Conservation (phyloP, 2,888 invertebrate genomes). For the Clostera curtula region DNA sequence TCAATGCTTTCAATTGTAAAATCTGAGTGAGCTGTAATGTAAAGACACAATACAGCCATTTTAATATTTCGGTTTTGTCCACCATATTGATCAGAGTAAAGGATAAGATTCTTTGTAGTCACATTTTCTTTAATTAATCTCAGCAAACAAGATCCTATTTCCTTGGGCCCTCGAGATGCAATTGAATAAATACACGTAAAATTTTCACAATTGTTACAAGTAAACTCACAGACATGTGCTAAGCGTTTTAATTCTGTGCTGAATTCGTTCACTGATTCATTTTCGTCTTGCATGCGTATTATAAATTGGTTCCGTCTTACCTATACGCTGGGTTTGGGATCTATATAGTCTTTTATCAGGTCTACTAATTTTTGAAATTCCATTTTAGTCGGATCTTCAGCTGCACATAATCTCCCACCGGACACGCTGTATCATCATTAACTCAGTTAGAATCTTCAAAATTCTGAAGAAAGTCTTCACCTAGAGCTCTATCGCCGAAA, state of each 20-base stretch:
- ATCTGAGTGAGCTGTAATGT: conserved; percentile 1
- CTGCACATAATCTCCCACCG: too few relatives aligned
- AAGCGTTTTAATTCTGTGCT: too few relatives aligned
- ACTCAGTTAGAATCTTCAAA: conserved; percentile 1
- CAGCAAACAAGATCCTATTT: conserved; percentile 25
- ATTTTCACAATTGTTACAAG: too few relatives aligned
- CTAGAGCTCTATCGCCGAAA: conserved; percentile 3
- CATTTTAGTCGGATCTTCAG: too few relatives aligned
- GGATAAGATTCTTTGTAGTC: conserved; percentile 15
- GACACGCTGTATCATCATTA: conserved; percentile 2
- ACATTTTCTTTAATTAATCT: conserved; percentile 16
- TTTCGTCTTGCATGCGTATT: too few relatives aligned
- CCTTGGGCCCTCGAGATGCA: conserved; percentile 26
- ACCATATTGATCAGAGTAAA: conserved; percentile 18
- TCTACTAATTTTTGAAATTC: too few relatives aligned
- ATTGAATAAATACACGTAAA: too few relatives aligned
- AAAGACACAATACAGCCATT: conserved; percentile 8
- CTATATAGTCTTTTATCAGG: too few relatives aligned
- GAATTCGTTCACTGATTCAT: too few relatives aligned
- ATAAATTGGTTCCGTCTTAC: too few relatives aligned
- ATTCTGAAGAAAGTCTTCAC: conserved; percentile 1
- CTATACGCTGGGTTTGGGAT: too few relatives aligned
- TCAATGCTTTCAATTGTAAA: conserved; percentile 2
- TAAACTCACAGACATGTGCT: too few relatives aligned
- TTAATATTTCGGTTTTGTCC: conserved; percentile 27